phyloP scores from a whole-genome alignment of 2,888 invertebrate genomes.

The Kuschelorhynchus macadamiae region DNA sequence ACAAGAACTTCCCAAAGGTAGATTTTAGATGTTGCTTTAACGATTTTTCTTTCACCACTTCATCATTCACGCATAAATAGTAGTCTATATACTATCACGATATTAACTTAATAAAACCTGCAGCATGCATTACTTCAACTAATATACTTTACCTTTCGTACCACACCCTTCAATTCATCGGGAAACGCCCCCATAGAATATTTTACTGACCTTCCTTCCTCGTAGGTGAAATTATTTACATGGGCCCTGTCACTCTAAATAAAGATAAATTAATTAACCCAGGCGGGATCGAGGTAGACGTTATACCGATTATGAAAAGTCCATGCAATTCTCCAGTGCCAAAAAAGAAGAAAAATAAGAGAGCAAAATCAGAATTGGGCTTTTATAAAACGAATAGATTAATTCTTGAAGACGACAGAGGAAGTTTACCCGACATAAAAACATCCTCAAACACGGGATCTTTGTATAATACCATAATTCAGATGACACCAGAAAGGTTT shows the following conservation, averaged over 20 bases:
- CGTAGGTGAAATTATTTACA: slow-evolving; percentile 69
- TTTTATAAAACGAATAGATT: slow-evolving; percentile 57
- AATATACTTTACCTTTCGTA: slow-evolving; percentile 24
- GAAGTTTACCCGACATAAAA: slow-evolving; percentile 65
- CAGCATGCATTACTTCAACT: slow-evolving; percentile 45
- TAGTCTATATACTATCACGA: slow-evolving; percentile 50
- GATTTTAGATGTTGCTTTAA: slow-evolving; percentile 64
- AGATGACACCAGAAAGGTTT: slow-evolving; percentile 63
- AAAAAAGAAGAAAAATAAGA: slow-evolving; percentile 56
- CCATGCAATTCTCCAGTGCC: slow-evolving; percentile 65
- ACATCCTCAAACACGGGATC: slow-evolving; percentile 56
- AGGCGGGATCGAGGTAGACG: slow-evolving; percentile 69
- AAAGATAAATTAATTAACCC: slow-evolving; percentile 74
- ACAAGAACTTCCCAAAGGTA: slow-evolving; percentile 69
- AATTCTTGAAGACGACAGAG: slow-evolving; percentile 58
- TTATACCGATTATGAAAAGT: slow-evolving; percentile 68
- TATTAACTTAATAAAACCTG: slow-evolving; percentile 49
- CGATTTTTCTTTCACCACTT: slow-evolving; percentile 44
- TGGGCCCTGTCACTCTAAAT: slow-evolving; percentile 69
- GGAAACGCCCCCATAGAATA: slow-evolving; percentile 30
- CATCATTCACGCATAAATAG: slow-evolving; percentile 58
- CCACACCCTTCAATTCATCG: slow-evolving; percentile 30
- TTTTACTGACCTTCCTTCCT: slow-evolving; percentile 48
- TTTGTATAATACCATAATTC: slow-evolving; percentile 62
- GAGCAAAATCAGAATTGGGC: slow-evolving; percentile 65